Evolutionary conservation across 2,797 vertebrate genomes (phyloP), one percentile per base, ranked within the genome.

Genomic region (Chaetodon trifasciatus): DNA sequence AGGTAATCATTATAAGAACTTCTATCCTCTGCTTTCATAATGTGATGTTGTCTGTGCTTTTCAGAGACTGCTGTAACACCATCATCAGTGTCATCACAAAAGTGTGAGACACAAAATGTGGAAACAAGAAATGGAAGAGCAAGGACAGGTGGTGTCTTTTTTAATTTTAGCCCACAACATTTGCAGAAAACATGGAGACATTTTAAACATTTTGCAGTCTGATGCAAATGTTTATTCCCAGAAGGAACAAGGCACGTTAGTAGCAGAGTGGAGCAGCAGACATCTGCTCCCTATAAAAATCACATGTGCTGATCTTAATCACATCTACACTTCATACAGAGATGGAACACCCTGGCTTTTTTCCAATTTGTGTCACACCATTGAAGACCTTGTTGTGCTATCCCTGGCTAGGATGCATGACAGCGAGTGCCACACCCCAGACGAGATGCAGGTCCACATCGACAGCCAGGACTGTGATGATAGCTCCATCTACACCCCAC

Each of bases 51-150:
- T 61, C 37, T 69, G 9, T 62, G 39, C 28, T 23, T 77, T 76
- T 24, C 47, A 77, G 66, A 55, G 57, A 77, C 28, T 65, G 11
- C 49, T 70, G 4, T 39, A 62, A 55, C 74, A 62, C 57, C 8
- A 21, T 52, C 0, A 0, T 77, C 15, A 70, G 55, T n/a, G 47
- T 77, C 2, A 0, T 63, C n/a, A n/a, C n/a, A n/a, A n/a, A n/a
- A n/a, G n/a, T n/a, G 4, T 57, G 57, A 24, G 16, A 70, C 1
- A 63, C 12, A 4, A 56, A 0, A 0, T 70, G n/a, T 63, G 40
- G 0, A 28, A 1, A 16, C 5, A 16, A n/a, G 58, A 70, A 3
- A 40, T 56, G 28, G 7, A 28, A 12, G 19, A 7, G 1, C 6
- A 11, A 4, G 19, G 1, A 56, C 28, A 16, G 24, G 49, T 6